Evolutionary conservation across 2,797 vertebrate genomes (phyloP).

Genomic region (Anas bahamensis): DNA sequence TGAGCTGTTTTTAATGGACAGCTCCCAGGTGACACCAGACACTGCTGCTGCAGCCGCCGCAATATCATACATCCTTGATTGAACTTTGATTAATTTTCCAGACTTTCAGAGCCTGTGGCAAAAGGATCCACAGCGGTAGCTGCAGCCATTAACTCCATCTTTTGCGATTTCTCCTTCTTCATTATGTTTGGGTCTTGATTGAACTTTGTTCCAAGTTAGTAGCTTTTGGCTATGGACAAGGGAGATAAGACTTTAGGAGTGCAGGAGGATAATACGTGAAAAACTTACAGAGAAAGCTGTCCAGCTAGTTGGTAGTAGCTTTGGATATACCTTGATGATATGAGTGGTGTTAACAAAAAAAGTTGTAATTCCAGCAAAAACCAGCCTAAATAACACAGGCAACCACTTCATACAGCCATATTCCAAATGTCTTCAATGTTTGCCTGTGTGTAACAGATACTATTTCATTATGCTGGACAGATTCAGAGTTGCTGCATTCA

Average conservation of each 20-base stretch:
- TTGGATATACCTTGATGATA: background rate
- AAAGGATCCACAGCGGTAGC: conserved; percentile 60
- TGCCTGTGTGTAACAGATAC: background rate
- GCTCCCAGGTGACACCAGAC: conserved; percentile 64
- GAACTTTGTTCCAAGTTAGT: conserved; percentile 71
- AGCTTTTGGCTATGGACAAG: conserved; percentile 68
- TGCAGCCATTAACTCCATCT: conserved; percentile 70
- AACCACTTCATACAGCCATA: background rate
- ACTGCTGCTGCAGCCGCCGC: conserved; percentile 48
- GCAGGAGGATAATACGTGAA: conserved; percentile 27
- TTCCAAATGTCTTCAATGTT: background rate
- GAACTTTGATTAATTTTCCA: conserved; percentile 73
- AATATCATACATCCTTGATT: conserved; percentile 69
- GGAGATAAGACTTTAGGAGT: conserved; percentile 39
- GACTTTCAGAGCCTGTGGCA: conserved; percentile 61
- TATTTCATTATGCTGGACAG: background rate
- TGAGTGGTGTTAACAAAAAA: background rate
- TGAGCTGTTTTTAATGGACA: conserved; percentile 64
- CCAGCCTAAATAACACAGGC: background rate
- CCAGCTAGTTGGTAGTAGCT: background rate
- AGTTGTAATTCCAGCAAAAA: background rate
- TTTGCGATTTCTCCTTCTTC: conserved; percentile 71
- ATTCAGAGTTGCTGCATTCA: background rate
- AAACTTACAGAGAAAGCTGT: background rate
- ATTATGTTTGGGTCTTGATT: conserved; percentile 72